Base-by-base conservation (phyloP, 2,888 invertebrate genomes). In the Meloe dianella region DNA sequence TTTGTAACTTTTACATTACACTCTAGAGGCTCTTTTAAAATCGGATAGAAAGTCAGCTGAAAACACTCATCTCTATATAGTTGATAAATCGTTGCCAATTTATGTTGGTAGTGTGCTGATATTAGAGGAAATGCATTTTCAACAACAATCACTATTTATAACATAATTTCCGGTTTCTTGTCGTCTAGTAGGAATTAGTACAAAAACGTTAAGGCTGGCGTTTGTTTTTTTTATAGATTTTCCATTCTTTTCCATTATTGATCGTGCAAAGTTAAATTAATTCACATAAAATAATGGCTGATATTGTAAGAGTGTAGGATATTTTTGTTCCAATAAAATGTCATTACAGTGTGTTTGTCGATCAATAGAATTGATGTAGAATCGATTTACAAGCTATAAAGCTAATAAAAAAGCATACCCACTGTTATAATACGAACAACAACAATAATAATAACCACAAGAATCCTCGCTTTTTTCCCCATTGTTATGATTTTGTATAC, bases 321-420 rank as follows among this genome's bases (percentile, higher is more conserved):
- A n/a, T n/a, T n/a, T n/a, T n/a, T n/a, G n/a, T n/a, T n/a, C n/a
- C n/a, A 32, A 32, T 6, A 41, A 41, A 41, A 41, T 8, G 14
- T 38, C 14, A 17, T 32, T 8, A 9, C 32, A 32, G 10, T 10
- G 8, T 35, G 12, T 12, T 22, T 29, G 60, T 57, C 56, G 57
- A 64, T 67, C 67, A 61, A 64, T 64, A 64, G 60, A 47, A 67
- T 61, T 64, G 67, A 67, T 64, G 61, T 61, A 61, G 61, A 64
- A 61, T 67, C 27, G 54, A 61, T 64, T 64, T 38, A 30, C 2
- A 67, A 60, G 35, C 64, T 60, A 64, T 67, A 64, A 64, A 64
- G 64, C 64, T 67, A 64, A 67, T 61, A 67, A 67, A 67, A 67
- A 67, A 67, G 61, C 67, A 67, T 64, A 64, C 64, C 67, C 61